Evolutionary conservation across 1,140 invertebrate genomes (phyloP), one percentile per base, ranked within the genome.

Genomic region (Coptotermes formosanus): DNA sequence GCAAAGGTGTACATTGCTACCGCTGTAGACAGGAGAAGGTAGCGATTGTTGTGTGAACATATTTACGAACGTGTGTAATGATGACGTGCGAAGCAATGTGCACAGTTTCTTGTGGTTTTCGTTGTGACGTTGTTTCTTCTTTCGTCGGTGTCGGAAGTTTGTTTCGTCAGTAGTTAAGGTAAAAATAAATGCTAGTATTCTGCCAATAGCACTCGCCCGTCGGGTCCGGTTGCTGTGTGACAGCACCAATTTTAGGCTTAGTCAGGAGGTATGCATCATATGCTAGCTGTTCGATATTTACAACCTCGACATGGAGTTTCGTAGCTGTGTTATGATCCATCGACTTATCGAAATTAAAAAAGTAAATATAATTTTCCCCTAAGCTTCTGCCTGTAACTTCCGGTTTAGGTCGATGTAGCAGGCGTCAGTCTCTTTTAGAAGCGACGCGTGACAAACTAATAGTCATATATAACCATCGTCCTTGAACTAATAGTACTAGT

Each of bases 111-210:
- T 75, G n/a, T 75, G 25, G 3, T 25, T 75, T 30, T 75, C n/a
- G n/a, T n/a, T 30, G 64, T 30, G 14, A 75, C 1, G 25, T 7
- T 6, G 64, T 30, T 9, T 75, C 64, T 75, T n/a, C 64, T 75
- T 75, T 75, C n/a, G 64, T 30, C 64, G 14, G 64, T 30, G 64
- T 75, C n/a, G 64, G 64, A 75, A 11, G 64, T 75, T 75, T 75
- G n/a, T 75, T 75, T 75, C 64, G 64, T 75, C 64, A 75, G 25
- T 75, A 75, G 64, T 75, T 75, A 75, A 75, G 64, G 64, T 75
- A 75, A 75, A 69, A 75, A 75, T 75, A 75, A 75, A 75, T 30
- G 0, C 16, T 14, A 75, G 25, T 30, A 11, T 64, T 75, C 64
- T 75, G 64, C 64, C 64, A 75, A 75, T 75, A 75, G 64, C 25